Evolutionary conservation across 2,113 vertebrate genomes (phyloP).

Genomic region (Perca fluviatilis): DNA sequence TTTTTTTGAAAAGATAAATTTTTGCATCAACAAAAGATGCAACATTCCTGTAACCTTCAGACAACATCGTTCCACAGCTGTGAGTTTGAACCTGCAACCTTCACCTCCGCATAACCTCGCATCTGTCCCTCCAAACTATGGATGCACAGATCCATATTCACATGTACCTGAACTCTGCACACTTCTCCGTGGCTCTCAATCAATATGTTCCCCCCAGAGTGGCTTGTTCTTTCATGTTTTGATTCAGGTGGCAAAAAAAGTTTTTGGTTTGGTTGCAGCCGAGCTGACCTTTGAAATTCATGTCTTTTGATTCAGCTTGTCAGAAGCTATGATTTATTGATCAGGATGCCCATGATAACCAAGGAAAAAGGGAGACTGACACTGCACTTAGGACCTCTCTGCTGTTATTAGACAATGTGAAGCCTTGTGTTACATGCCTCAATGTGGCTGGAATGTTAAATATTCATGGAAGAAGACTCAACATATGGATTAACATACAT

Average conservation of each 20-base stretch:
- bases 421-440: constrained; percentile 28
- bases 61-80: constrained; percentile 39
- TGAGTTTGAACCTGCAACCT: constrained; percentile 59
- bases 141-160: constrained; percentile 55
- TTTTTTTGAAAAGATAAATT: constrained; percentile 22
- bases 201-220: constrained; percentile 59
- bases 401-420: constrained; percentile 44
- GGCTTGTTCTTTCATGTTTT: constrained; percentile 74
- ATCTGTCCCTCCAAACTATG: constrained; percentile 65
- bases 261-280: constrained; percentile 43
- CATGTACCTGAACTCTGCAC: constrained; percentile 65
- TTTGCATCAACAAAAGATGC: constrained; percentile 21
- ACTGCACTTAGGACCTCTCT: constrained; percentile 48
- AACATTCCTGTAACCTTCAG: constrained; percentile 42
- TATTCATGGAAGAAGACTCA: constrained; percentile 76
- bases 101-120: constrained; percentile 73
- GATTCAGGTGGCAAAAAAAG: constrained; percentile 57
- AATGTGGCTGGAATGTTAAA: constrained; percentile 64
- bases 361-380: constrained; percentile 22
- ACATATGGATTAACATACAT: constrained; percentile 81
- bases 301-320: constrained; percentile 66
- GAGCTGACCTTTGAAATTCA: constrained; percentile 49
- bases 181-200: constrained; percentile 67
- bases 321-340: constrained; percentile 76
- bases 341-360: constrained; percentile 44